Evolutionary conservation across 2,797 vertebrate species (phyloP).

Genomic region (Nothura maculosa): DNA sequence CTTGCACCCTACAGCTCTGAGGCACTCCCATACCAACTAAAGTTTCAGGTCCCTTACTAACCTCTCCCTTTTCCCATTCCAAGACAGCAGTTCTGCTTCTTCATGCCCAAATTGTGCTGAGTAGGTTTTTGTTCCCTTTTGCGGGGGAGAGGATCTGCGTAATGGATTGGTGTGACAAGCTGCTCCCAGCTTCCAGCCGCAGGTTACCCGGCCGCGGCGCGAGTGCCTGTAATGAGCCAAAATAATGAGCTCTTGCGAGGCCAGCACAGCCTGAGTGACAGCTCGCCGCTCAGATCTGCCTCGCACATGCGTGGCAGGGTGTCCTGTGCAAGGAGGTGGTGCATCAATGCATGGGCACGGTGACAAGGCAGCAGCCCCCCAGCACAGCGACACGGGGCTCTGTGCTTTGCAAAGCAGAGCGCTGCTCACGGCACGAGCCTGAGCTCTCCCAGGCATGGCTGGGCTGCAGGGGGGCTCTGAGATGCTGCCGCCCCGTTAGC

Average conservation of each 20-base stretch:
- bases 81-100: not conserved
- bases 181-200: fast-evolving
- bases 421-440: fast-evolving
- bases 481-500: not conserved
- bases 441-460: no score
- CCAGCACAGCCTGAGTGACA: not conserved
- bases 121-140: not conserved
- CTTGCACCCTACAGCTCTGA: fast-evolving
- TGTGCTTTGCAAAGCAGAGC: not conserved
- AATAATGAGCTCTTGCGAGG: not conserved
- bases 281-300: not conserved
- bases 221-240: not conserved
- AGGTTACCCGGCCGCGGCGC: not conserved
- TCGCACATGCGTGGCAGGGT: not conserved
- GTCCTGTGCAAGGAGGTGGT: not conserved
- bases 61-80: not conserved
- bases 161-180: not conserved
- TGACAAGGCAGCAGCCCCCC: not conserved
- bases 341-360: fast-evolving
- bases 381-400: fast-evolving
- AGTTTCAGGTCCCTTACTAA: not conserved
- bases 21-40: not conserved
- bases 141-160: not conserved
- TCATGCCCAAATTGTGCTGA: not conserved
- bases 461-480: not conserved